These are phyloP conservation scores for Xylocampa areola DNA, from an alignment of 2,888 invertebrate genomes.

Conservation along the genomic window DNA sequence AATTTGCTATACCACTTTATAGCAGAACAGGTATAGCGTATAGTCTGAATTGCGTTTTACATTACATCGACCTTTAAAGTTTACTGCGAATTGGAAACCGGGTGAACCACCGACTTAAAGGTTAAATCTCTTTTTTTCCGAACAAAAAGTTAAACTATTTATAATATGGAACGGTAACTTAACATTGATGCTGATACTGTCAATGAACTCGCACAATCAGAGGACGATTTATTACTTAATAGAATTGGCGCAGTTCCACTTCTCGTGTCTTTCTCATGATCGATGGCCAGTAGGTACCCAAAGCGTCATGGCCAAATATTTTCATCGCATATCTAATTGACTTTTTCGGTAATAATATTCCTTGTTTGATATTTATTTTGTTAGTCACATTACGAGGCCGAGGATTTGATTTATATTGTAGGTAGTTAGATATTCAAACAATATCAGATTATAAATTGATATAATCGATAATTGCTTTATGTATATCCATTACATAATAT, in stretches of 20 bases:
- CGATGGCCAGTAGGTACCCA: constrained; percentile 19
- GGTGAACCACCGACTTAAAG: constrained; percentile 9
- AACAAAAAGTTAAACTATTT: constrained; percentile 5
- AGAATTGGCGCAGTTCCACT: constrained; percentile 51
- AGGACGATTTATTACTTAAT: constrained; percentile 41
- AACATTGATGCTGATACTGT: constrained; percentile 21
- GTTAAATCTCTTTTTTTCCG: constrained; percentile 6
- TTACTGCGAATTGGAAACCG: neutral
- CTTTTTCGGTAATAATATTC: constrained; percentile 18
- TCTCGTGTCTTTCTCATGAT: constrained; percentile 15
- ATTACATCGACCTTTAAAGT: constrained; percentile 7
- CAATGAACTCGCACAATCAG: constrained; percentile 33
- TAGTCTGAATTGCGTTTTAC: too few species aligned
- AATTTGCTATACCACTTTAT: too few species aligned
- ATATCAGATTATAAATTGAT: too few species aligned
- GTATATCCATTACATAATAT: too few species aligned
- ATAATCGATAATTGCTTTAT: too few species aligned
- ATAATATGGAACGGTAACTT: constrained; percentile 21
- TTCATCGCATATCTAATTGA: constrained; percentile 31
- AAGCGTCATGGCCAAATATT: constrained; percentile 40
- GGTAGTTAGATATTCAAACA: too few species aligned
- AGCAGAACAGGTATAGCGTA: too few species aligned
- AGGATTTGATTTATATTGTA: too few species aligned
- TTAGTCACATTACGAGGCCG: too few species aligned
- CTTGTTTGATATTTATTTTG: constrained; percentile 8